These are phyloP conservation scores for Catonia carolina DNA, from an alignment of 2,888 invertebrate species.

Conservation along the genomic window DNA sequence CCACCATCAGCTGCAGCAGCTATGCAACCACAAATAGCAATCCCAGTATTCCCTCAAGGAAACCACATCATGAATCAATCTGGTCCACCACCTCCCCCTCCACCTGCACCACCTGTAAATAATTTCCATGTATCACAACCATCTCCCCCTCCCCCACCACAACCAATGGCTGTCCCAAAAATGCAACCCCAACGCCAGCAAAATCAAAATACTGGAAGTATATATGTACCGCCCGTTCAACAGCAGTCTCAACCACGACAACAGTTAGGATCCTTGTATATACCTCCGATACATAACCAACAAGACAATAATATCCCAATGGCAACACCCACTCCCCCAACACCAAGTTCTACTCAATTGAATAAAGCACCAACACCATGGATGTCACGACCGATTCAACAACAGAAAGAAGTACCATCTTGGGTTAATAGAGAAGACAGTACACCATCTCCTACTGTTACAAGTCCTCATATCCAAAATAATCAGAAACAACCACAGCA, in stretches of 20 bases:
- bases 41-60: conserved; percentile 54
- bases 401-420: conserved; percentile 44
- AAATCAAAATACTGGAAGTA: conserved; percentile 33
- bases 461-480: not conserved
- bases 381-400: conserved; percentile 43
- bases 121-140: conserved; percentile 23
- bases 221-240: conserved; percentile 39
- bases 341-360: conserved; percentile 38
- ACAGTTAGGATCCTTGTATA: conserved; percentile 50
- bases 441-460: conserved; percentile 29
- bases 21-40: conserved; percentile 56
- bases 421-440: conserved; percentile 42
- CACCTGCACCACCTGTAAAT: conserved; percentile 27
- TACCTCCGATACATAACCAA: conserved; percentile 43
- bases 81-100: conserved; percentile 30
- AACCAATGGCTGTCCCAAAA: conserved; percentile 24
- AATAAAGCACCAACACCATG: conserved; percentile 56
- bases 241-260: conserved; percentile 39
- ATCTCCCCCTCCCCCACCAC: conserved; percentile 21
- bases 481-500: conserved; percentile 31
- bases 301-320: conserved; percentile 14
- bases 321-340: conserved; percentile 17
- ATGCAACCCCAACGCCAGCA: conserved; percentile 20
- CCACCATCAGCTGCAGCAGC: conserved; percentile 52
- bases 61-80: conserved; percentile 24